Evolutionary conservation across 2,888 invertebrate genomes (phyloP), one percentile per base, ranked within the genome.

Genomic region (Limnephilus auricula): DNA sequence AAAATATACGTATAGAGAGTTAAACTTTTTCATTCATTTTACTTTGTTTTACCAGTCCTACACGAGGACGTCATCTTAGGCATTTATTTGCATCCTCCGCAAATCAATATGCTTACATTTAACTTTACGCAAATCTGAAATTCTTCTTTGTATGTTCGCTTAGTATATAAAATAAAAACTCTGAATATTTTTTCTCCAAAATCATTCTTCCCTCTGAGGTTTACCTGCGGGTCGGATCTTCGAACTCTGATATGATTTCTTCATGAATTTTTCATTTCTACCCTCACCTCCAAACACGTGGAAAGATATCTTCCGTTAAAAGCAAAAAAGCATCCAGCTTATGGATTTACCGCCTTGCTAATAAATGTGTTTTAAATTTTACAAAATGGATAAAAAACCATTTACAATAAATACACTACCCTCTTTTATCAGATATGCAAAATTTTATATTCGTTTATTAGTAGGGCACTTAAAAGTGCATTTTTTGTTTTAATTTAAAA

Each of bases 221-320:
- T 15, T 45, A 5, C 65, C 65, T 65, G 65, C 5, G 65, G 25
- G 65, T 65, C 18, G 65, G 65, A 2, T 65, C 65, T 65, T 65
- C 65, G 65, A 65, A 34, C 78, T 78, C 12, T 37, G 31, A 34
- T 65, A 65, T 32, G 88, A 88, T 88, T 78, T 34, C n/a, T 78
- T 65, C 79, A 88, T 88, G n/a, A 65, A 88, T 88, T 88, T 78
- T 65, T 31, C 88, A 88, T 88, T 25, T 65, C 65, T 50, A 50
- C 50, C 18, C 50, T 45, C 45, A 15, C 45, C 45, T 65, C 6
- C 25, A 65, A 50, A 50, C 50, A 50, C 50, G 50, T 50, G 50
- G 50, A 50, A 25, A 18, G 65, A 65, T 65, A 18, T 65, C 18
- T 65, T 25, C 25, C 65, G 25, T 65, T 18, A 25, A 65, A 65